These are phyloP conservation scores for Simalia tracyae DNA, from an alignment of 2,797 vertebrate species.

Conservation along the genomic window DNA sequence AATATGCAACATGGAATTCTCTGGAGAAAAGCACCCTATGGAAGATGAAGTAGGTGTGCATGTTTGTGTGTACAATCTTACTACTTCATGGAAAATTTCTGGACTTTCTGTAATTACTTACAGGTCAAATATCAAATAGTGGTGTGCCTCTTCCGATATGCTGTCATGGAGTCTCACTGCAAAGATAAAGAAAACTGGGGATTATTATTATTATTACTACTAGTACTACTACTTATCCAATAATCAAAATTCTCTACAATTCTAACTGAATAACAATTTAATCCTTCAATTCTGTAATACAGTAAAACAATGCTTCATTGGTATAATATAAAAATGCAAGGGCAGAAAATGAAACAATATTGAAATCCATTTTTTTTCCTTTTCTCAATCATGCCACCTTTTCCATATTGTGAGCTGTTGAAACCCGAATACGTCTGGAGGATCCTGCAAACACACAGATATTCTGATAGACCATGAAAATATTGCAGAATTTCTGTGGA, in stretches of 20 bases:
- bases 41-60: neutral
- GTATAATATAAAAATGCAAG: neutral
- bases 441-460: neutral
- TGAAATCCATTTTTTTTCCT: neutral
- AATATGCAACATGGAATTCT: neutral
- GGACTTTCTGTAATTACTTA: slow-evolving; percentile 68
- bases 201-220: neutral
- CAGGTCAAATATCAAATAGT: slow-evolving; percentile 84
- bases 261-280: neutral
- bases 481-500: neutral
- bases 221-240: neutral
- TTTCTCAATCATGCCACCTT: neutral
- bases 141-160: slow-evolving; percentile 81
- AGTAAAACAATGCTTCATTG: neutral
- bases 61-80: accelerated
- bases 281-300: neutral
- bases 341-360: neutral
- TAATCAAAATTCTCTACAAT: neutral
- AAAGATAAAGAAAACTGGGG: slow-evolving; percentile 34
- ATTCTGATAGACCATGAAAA: neutral
- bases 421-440: neutral
- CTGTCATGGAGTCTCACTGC: slow-evolving; percentile 82
- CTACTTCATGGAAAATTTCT: neutral
- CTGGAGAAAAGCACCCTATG: neutral
- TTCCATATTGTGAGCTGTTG: neutral